These are phyloP conservation scores for Andrena chrysosceles DNA, from an alignment of 2,888 invertebrate species.

Conservation along the genomic window DNA sequence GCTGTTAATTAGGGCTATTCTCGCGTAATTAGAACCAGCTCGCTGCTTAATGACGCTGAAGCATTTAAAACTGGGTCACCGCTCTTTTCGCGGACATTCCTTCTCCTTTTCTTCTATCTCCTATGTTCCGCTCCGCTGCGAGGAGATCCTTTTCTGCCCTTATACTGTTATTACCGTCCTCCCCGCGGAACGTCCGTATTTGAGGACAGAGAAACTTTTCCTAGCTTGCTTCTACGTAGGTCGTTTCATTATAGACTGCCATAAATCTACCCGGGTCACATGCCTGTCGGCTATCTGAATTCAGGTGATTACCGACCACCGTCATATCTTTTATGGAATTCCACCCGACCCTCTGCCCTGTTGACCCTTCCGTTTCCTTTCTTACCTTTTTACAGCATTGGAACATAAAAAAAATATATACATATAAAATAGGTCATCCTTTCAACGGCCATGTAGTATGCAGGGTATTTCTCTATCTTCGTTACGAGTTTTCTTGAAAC, in stretches of 20 bases:
- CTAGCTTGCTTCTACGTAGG: conserved; percentile 43
- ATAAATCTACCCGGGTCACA: conserved; percentile 65
- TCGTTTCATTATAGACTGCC: conserved; percentile 70
- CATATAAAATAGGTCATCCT: conserved; percentile 8
- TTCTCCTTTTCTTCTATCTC: conserved; percentile 43
- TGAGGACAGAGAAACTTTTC: conserved; percentile 58
- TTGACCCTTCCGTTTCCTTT: background rate
- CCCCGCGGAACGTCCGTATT: conserved; percentile 53
- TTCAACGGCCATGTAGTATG: conserved; percentile 1
- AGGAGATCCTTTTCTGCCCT: conserved; percentile 40
- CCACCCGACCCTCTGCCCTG: conserved; percentile 11
- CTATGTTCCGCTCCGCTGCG: conserved; percentile 28
- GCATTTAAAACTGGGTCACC: conserved; percentile 77
- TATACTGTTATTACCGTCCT: conserved; percentile 55
- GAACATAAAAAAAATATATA: conserved; percentile 1
- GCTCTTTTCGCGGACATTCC: conserved; percentile 53
- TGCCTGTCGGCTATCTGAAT: conserved; percentile 58
- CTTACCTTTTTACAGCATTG: conserved; percentile 5
- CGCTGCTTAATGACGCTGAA: conserved; percentile 73
- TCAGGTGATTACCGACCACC: conserved; percentile 59
- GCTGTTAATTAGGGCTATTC: conserved; percentile 80
- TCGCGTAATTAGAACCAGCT: conserved; percentile 77
- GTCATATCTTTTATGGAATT: conserved; percentile 55
- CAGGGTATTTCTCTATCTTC: background rate
- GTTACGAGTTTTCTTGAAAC: background rate